Evolutionary conservation across 2,113 vertebrate species (phyloP), one percentile per base, ranked within the genome.

Genomic region (Micronycteris hirsuta): DNA sequence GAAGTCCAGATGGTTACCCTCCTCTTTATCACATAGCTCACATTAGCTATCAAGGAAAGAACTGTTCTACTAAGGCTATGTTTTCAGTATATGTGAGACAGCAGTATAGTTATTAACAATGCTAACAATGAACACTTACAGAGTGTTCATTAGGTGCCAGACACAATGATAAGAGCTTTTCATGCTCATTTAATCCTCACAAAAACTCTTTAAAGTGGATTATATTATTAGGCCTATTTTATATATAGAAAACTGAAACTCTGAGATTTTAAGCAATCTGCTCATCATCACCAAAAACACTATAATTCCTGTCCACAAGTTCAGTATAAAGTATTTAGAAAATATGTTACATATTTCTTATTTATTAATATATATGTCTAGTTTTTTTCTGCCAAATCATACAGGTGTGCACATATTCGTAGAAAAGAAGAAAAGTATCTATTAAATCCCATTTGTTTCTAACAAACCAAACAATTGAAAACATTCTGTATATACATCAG

Each of bases 201-300:
- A 52, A 94, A 93, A 84, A 31, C 6, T 77, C n/a, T 26, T 2
- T 47, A 63, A 74, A 1, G 45, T 77, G 19, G 17, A 45, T 80
- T 93, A 56, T 76, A 85, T 93, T 84, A 76, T 77, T 86, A 95
- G 3, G 28, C 4, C 58, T 89, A n/a, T 70, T 90, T 91, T 87
- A 85, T 49, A 26, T 74, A 33, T 43, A 92, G 74, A 81, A 94
- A 89, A 92, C 1, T 41, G 5, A 95, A 96, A 31, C 36, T 80
- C 58, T 63, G 43, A 92, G 78, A 84, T 19, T 41, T 93, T 86
- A 78, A 91, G 33, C 45, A 68, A 77, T 92, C 78, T 93, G 5
- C 63, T 6, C 8, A 58, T 7, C 56, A 28, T 93, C 38, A 97
- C 47, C 58, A 15, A 73, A 67, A 93, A 73, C n/a, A 71, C 38